These are phyloP conservation scores for Lycocorax pyrrhopterus DNA, from an alignment of 2,113 vertebrate species.

Conservation along the genomic window DNA sequence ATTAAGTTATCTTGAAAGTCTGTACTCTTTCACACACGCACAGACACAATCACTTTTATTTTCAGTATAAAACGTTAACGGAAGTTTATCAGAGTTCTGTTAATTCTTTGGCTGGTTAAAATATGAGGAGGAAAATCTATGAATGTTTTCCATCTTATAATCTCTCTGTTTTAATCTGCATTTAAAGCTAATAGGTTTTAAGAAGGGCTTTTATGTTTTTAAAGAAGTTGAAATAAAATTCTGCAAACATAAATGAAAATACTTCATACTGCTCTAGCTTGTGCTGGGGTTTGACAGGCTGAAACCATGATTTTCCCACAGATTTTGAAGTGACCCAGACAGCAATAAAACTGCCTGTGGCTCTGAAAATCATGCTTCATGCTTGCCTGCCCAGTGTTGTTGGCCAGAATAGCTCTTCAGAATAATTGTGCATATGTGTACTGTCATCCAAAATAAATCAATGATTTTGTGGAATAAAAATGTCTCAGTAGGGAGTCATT, in stretches of 20 bases:
- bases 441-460: conserved; percentile 49
- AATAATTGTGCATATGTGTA: neutral
- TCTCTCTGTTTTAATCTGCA: neutral
- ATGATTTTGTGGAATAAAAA: conserved; percentile 40
- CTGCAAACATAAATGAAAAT: neutral
- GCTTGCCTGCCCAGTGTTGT: neutral
- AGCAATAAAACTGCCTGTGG: neutral
- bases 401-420: neutral
- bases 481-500: neutral
- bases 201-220: neutral
- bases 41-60: neutral
- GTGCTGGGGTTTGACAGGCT: neutral
- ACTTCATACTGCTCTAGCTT: neutral
- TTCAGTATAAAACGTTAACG: neutral
- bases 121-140: neutral
- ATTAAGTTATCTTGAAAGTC: neutral
- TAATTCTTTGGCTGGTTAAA: neutral
- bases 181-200: neutral
- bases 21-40: neutral
- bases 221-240: neutral
- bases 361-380: neutral
- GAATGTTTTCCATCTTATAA: neutral
- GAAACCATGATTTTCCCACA: neutral
- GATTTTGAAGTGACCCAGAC: neutral
- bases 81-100: neutral